phyloP scores from a whole-genome alignment of 2,797 vertebrate species.

The Pipistrellus nathusii region DNA sequence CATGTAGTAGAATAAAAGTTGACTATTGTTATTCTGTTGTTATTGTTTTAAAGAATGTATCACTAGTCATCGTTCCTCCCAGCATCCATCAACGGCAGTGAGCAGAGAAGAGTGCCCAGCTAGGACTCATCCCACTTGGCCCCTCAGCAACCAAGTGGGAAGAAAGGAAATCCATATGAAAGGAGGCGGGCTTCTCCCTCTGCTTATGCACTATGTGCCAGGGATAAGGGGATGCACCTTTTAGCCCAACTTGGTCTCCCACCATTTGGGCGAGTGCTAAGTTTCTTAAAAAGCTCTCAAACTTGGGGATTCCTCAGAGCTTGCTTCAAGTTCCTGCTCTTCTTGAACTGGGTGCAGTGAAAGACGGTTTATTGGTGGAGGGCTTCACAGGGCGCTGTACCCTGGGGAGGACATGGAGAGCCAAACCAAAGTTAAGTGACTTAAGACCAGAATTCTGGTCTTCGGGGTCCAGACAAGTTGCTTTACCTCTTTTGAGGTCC shows the following conservation, averaged over 20 bases:
- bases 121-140: accelerated
- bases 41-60: conserved; percentile 49
- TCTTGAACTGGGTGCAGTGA: not conserved
- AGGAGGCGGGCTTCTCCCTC: accelerated
- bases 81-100: not conserved
- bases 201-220: accelerated
- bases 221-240: accelerated
- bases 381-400: not conserved
- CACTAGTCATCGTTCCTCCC: not conserved
- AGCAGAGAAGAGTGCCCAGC: not conserved
- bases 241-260: not conserved
- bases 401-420: not conserved
- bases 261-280: not conserved
- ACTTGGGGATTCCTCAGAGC: not conserved
- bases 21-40: not conserved
- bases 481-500: not conserved
- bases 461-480: not conserved
- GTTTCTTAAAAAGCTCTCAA: conserved; percentile 13
- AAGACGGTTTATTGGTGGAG: not conserved
- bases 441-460: not conserved
- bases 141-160: too few relatives aligned
- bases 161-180: not conserved
- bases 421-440: not conserved
- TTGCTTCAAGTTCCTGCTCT: not conserved
- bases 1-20: not conserved